phyloP scores from a whole-genome alignment of 2,888 invertebrate species.

The Andrena bicolor region DNA sequence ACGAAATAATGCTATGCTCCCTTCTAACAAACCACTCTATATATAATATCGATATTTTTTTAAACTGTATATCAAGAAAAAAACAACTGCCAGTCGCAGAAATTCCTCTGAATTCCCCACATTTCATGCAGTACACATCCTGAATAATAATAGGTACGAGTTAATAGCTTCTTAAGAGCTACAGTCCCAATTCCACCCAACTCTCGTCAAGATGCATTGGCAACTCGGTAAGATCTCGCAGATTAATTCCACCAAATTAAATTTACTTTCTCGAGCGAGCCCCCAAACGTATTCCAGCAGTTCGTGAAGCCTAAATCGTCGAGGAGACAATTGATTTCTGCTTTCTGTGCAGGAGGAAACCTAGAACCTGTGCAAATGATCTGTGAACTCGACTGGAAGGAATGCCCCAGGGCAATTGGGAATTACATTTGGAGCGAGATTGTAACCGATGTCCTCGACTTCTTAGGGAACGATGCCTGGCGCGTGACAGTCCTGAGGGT shows the following conservation, averaged over 20 bases:
- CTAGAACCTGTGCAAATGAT: slow-evolving; percentile 75
- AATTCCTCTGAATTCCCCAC: slow-evolving; percentile 27
- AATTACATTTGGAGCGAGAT: slow-evolving; percentile 81
- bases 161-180: slow-evolving; percentile 13
- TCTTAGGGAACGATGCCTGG: slow-evolving; percentile 72
- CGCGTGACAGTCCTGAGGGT: slow-evolving; percentile 75
- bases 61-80: neutral
- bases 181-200: slow-evolving; percentile 15
- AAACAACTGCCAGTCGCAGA: slow-evolving; percentile 39
- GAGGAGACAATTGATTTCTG: neutral
- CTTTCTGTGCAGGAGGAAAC: slow-evolving; percentile 76
- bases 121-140: slow-evolving; percentile 39
- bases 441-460: slow-evolving; percentile 81
- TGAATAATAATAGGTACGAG: slow-evolving; percentile 24
- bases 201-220: slow-evolving; percentile 75
- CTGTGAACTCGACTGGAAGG: slow-evolving; percentile 77
- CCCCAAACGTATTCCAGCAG: neutral
- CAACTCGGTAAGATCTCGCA: slow-evolving; percentile 73
- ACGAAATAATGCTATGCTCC: too few species aligned
- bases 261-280: neutral
- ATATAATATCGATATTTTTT: slow-evolving; percentile 4
- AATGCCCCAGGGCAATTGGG: slow-evolving; percentile 76
- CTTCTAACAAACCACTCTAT: neutral
- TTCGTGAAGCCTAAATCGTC: neutral
- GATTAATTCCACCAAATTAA: neutral